phyloP scores from a whole-genome alignment of 2,113 vertebrate genomes.

The Rhombomys opimus region DNA sequence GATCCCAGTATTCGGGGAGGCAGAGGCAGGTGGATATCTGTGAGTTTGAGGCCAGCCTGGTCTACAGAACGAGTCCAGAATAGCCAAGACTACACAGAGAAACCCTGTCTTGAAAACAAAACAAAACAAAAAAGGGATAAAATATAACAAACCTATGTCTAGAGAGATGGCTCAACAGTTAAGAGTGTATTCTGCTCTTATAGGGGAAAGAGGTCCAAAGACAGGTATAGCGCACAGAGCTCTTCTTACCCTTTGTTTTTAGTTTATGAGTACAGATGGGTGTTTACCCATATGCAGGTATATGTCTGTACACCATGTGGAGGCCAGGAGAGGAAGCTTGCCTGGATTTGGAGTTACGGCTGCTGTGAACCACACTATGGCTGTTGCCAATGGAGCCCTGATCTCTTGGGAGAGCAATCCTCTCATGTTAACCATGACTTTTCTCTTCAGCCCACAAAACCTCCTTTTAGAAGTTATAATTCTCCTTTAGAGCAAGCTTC shows the following conservation, averaged over 20 bases:
- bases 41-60: too few species aligned
- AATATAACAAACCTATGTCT: neutral
- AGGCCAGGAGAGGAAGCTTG: neutral
- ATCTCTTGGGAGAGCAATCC: neutral
- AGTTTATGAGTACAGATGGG: too few species aligned
- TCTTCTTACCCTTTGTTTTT: too few species aligned
- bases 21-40: too few species aligned
- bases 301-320: neutral
- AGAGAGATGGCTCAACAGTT: neutral
- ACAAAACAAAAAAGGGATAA: neutral
- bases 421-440: neutral
- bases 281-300: neutral
- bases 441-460: neutral
- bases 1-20: too few species aligned
- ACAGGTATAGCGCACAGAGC: too few species aligned
- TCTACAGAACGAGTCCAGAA: too few species aligned
- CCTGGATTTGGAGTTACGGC: neutral
- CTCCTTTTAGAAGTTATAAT: slow-evolving; percentile 25
- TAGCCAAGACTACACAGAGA: too few species aligned
- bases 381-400: neutral
- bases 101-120: too few species aligned
- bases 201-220: neutral
- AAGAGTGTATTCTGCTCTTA: neutral
- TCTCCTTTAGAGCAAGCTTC: slow-evolving; percentile 27
- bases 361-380: neutral